Evolutionary conservation across 2,888 invertebrate species (phyloP), one percentile per base, ranked within the genome.

Genomic region (Limnephilus auricula): DNA sequence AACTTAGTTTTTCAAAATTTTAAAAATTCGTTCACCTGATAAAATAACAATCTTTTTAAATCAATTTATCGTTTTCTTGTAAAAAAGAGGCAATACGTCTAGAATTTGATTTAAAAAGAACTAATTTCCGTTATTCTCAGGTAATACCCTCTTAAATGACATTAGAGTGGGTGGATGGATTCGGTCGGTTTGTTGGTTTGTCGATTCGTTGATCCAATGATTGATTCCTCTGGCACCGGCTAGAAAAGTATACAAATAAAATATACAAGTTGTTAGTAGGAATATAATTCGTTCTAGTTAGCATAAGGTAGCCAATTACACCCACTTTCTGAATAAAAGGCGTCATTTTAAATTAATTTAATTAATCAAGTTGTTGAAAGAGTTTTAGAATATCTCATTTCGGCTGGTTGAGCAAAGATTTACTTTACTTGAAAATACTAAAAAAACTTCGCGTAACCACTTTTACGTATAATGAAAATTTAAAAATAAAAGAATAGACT

Each of bases 241-340:
- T 37, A 84, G 10, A n/a, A 84, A 84, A 37, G n/a, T n/a, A 6
- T 87, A 32, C 78, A 78, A 87, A 87, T 4, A 87, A 78, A 87
- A 65, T 34, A 87, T 78, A 78, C 87, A 78, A 65, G 65, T 87
- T 87, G 87, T 34, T 37, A 34, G 87, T 87, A 65, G 89, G 10
- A 15, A 40, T 79, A 89, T 79, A 79, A 89, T 89, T 89, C 37
- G 89, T 89, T 89, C 79, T 89, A 89, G 79, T 89, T 89, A 80
- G 40, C 89, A 79, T 89, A 65, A 65, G 30, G 80, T 79, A 89
- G 89, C 89, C 79, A 80, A 80, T 79, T 30, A 89, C 89, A 89
- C 89, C 89, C 89, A 89, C 89, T 79, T 40, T n/a, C 15, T 5
- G 30, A 31, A n/a, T 4, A 30, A 79, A 89, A 79, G 89, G 89